Conservation (phyloP, 1,140 invertebrate genomes). For the Argopecten irradians region DNA sequence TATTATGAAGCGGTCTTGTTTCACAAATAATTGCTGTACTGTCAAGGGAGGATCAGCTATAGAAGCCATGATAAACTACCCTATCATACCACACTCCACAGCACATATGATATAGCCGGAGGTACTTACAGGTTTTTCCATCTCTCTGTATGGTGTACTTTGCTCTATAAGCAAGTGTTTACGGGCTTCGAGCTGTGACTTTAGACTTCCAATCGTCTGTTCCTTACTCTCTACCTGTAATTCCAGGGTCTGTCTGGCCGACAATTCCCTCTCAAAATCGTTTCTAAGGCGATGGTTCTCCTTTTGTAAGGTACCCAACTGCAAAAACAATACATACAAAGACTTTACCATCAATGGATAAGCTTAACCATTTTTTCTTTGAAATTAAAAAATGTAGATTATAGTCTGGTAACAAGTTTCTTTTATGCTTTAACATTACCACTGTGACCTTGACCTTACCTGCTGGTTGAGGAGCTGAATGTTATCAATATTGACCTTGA, state of each 20-base stretch:
- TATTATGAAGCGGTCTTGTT: not conserved
- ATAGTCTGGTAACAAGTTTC: too few relatives aligned
- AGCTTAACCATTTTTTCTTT: not conserved
- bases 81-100: not conserved
- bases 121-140: conserved; percentile 60
- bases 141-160: conserved; percentile 56
- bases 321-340: conserved; percentile 37
- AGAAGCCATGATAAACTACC: not conserved
- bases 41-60: not conserved
- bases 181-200: conserved; percentile 66
- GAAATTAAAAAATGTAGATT: too few relatives aligned
- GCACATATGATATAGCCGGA: not conserved
- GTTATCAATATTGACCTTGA: conserved; percentile 72
- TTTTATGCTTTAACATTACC: not conserved
- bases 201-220: conserved; percentile 70
- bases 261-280: conserved; percentile 73
- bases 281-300: conserved; percentile 71
- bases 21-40: not conserved
- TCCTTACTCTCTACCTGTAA: conserved; percentile 74
- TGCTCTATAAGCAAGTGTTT: conserved; percentile 57
- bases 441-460: conserved; percentile 50
- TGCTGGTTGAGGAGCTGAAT: conserved; percentile 74
- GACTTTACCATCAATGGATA: not conserved
- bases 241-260: conserved; percentile 71
- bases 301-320: conserved; percentile 72